Percentiles rank a stretch among this genome's conserved stretches.
These are phyloP conservation scores for Hirundo rustica DNA, from an alignment of 2,797 vertebrate species.

Conservation along the genomic window DNA sequence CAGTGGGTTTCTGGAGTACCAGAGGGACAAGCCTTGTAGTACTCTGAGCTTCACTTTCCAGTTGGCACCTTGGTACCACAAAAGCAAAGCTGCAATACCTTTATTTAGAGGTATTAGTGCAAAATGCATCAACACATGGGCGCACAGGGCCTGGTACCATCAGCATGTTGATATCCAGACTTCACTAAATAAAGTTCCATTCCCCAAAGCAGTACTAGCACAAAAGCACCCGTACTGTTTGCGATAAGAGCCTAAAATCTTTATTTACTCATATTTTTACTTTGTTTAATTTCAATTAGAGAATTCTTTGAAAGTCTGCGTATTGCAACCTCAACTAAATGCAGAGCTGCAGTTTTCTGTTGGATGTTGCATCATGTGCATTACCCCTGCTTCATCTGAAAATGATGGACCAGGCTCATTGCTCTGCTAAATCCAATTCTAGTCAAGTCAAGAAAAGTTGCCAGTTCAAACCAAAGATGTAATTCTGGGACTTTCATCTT, in stretches of 20 bases:
- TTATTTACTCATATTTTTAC: background rate
- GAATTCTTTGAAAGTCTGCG: background rate
- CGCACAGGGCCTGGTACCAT: background rate
- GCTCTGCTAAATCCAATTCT: background rate
- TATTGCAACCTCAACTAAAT: background rate
- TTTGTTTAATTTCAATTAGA: background rate
- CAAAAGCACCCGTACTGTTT: background rate
- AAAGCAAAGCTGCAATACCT: conserved; percentile 64
- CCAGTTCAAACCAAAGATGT: background rate
- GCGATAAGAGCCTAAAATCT: background rate
- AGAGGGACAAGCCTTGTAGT: conserved; percentile 63
- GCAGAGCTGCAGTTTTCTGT: background rate
- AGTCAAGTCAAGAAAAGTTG: background rate
- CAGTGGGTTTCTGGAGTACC: conserved; percentile 67
- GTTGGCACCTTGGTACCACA: conserved; percentile 60
- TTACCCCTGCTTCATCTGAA: background rate
- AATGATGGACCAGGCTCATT: background rate
- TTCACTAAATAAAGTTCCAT: background rate
- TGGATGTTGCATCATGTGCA: background rate
- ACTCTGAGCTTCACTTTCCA: background rate
- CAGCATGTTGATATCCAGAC: background rate
- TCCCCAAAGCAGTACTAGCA: background rate
- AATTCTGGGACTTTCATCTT: background rate
- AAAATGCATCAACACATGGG: accelerated
- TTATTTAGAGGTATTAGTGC: background rate